Base-by-base conservation (phyloP, 2,888 invertebrate genomes). In the Lomographa bimaculata region DNA sequence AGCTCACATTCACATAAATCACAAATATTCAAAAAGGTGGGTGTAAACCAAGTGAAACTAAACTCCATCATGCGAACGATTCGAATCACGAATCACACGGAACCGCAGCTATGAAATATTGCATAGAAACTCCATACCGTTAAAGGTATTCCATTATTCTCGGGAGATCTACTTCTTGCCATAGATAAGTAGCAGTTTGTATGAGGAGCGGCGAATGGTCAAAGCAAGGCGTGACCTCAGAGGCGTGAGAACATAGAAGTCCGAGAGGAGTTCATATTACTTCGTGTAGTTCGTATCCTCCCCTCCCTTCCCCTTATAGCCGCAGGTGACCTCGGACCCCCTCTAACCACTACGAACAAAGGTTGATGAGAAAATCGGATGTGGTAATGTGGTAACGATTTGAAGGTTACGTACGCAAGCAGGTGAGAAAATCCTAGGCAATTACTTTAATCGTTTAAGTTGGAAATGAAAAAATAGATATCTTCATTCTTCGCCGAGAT, bases 181-280 rank as follows among this genome's bases (percentile, higher is more conserved):
- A 27, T 14, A 23, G 42, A 7, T 18, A n/a, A 36, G 32, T 23
- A 7, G 12, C 7, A 37, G 36, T 37, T 27, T 6, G 27, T 32
- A 27, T 9, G 25, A 10, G 8, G 2, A 18, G 75, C 81, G 81
- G 81, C 71, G 62, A n/a, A 56, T 80, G 79, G 83, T 83, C 83
- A 84, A 79, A 79, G 81, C 70, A 57, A 81, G 83, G 82, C 83
- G 82, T 85, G 85, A 85, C 85, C 84, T 78, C 79, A 70, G 72
- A 84, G 83, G 80, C 86, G 85, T 86, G 86, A 78, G 86, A 86
- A 85, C 77, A 54, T 43, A 64, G 74, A 4, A 14, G 52, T 65
- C 73, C 76, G 78, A 77, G 54, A 64, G 35, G 35, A 37, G 45
- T 21, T 19, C 19, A n/a, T n/a, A n/a, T n/a, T n/a, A n/a, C n/a